These are phyloP conservation scores for Alectoris magna DNA, from an alignment of 2,797 vertebrate species.

Conservation along the genomic window DNA sequence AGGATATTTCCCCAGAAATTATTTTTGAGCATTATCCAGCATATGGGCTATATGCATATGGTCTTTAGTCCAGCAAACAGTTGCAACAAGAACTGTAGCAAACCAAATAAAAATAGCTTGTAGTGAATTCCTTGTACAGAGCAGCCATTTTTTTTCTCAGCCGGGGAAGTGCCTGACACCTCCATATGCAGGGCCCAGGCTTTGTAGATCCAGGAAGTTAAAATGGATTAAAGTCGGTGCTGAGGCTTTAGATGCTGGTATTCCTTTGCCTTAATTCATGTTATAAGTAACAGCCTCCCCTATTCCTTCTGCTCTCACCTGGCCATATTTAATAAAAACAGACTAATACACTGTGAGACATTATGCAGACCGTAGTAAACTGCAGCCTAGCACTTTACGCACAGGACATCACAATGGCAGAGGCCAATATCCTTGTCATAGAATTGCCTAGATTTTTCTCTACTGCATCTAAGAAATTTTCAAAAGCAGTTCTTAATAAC, in stretches of 20 bases:
- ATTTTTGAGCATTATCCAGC: neutral
- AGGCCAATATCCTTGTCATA: neutral
- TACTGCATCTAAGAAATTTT: neutral
- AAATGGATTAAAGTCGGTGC: neutral
- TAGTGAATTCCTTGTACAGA: neutral
- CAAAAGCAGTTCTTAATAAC: neutral
- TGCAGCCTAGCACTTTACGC: neutral
- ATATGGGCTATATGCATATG: neutral
- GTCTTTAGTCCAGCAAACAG: neutral
- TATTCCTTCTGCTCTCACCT: neutral
- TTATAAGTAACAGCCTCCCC: accelerated
- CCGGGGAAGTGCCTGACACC: neutral
- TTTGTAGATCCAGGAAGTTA: neutral
- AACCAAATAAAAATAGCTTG: neutral
- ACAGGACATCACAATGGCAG: neutral
- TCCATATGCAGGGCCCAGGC: accelerated
- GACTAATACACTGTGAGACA: neutral
- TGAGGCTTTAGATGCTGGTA: neutral
- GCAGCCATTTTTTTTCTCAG: neutral
- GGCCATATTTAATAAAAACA: neutral
- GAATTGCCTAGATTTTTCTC: neutral
- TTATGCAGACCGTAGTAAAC: neutral
- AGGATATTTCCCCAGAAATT: neutral
- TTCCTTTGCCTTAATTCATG: too few species aligned
- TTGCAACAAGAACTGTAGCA: neutral